These are phyloP conservation scores for Zenarchopterus dispar DNA, from an alignment of 2,797 vertebrate species.

Conservation along the genomic window DNA sequence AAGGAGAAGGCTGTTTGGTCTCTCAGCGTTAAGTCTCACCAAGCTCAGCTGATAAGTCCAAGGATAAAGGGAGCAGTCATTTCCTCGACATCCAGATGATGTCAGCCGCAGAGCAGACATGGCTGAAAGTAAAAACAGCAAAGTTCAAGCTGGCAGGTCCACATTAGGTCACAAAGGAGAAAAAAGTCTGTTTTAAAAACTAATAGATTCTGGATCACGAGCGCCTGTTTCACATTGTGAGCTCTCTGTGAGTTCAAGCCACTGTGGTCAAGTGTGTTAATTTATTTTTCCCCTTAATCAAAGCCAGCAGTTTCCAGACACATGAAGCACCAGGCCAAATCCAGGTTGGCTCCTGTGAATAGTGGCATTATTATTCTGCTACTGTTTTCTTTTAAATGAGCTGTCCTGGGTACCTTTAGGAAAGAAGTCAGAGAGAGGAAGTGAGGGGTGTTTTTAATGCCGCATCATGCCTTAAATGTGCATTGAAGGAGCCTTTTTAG, in stretches of 20 bases:
- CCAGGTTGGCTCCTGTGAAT: slow-evolving; percentile 18
- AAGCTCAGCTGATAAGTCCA: slow-evolving; percentile 40
- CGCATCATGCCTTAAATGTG: slow-evolving; percentile 22
- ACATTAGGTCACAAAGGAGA: slow-evolving; percentile 50
- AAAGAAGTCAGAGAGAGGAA: slow-evolving; percentile 8
- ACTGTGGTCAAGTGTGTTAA: slow-evolving; percentile 26
- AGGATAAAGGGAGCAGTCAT: slow-evolving; percentile 43
- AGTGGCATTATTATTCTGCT: slow-evolving; percentile 39
- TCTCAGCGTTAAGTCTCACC: slow-evolving; percentile 36
- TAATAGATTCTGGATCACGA: slow-evolving; percentile 43
- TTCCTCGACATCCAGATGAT: slow-evolving; percentile 35
- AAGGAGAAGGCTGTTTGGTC: slow-evolving; percentile 39
- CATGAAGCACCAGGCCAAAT: slow-evolving; percentile 7
- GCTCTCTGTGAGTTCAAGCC: slow-evolving; percentile 31
- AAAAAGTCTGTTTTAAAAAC: slow-evolving; percentile 52
- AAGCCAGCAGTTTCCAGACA: slow-evolving; percentile 54
- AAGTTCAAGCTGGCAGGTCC: slow-evolving; percentile 32
- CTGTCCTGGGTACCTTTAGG: slow-evolving; percentile 2
- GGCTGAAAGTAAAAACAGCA: slow-evolving; percentile 41
- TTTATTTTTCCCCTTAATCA: slow-evolving; percentile 35
- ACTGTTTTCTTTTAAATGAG: slow-evolving; percentile 49
- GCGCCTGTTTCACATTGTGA: slow-evolving; percentile 34
- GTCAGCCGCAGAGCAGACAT: slow-evolving; percentile 49
- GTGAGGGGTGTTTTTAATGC: background rate
- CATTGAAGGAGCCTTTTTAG: slow-evolving; percentile 77